Conservation (phyloP, 2,113 vertebrate species). For the Rhynchopsitta pachyrhyncha region DNA sequence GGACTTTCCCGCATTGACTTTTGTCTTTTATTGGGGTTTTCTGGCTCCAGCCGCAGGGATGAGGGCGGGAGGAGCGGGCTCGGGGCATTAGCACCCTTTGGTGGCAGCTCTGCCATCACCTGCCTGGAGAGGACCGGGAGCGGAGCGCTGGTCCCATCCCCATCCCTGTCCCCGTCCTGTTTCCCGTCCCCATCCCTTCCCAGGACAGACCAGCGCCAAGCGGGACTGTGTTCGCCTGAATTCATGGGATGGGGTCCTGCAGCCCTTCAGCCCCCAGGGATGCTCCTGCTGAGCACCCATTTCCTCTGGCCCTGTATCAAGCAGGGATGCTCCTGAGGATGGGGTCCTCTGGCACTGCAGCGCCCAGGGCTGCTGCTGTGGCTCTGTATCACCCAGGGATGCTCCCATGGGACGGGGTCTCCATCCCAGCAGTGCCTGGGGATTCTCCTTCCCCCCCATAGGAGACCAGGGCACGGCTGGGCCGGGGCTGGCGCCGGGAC, state of each 20-base stretch:
- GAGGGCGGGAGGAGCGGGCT: background rate
- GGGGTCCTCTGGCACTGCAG: fast-evolving
- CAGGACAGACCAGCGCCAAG: background rate
- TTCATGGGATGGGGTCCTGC: background rate
- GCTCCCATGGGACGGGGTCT: background rate
- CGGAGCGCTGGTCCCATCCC: fast-evolving
- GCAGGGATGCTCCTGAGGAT: background rate
- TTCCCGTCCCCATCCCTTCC: fast-evolving
- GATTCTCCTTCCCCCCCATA: background rate
- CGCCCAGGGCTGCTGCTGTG: background rate
- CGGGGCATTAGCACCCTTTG: background rate
- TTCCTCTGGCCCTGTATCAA: fast-evolving
- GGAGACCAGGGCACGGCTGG: too few species aligned
- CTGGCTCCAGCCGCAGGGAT: background rate
- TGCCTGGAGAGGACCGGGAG: background rate
- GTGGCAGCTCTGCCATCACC: background rate
- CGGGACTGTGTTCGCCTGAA: fast-evolving
- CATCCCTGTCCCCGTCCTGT: too few species aligned
- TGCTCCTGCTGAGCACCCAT: background rate
- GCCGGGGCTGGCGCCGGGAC: background rate
- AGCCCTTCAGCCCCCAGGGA: background rate
- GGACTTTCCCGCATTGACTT: background rate
- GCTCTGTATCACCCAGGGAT: background rate
- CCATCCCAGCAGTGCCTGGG: background rate
- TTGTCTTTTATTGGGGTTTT: background rate